Percentiles rank a stretch among this genome's conserved stretches.
Evolutionary conservation across 2,888 invertebrate genomes (phyloP).

Genomic region (Zaprionus bogoriensis): DNA sequence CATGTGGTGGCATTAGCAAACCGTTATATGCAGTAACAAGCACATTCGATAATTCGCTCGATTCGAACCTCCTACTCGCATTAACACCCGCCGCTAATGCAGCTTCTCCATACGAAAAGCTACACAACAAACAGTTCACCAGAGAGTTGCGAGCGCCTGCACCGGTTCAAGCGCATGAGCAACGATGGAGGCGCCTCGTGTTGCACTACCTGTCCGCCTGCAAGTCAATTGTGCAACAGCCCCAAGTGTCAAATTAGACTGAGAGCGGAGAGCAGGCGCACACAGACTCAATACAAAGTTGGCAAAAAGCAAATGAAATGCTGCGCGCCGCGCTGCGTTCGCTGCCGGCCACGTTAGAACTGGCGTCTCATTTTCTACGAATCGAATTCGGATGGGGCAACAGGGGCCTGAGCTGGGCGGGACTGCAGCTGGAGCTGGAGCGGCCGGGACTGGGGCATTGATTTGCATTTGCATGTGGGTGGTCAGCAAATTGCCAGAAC

Average conservation of each 20-base stretch:
- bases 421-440: not conserved
- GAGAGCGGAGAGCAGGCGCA: conserved; percentile 42
- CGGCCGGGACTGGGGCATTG: conserved; percentile 2
- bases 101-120: conserved; percentile 18
- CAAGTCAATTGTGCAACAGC: conserved; percentile 60
- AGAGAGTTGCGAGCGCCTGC: not conserved
- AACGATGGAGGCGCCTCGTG: conserved; percentile 34
- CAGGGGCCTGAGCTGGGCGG: no score
- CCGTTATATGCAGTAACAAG: conserved; percentile 5
- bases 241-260: conserved; percentile 74
- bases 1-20: no score
- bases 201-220: conserved; percentile 50
- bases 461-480: conserved; percentile 73
- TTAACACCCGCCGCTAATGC: conserved; percentile 47
- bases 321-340: conserved; percentile 18
- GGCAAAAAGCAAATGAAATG: conserved; percentile 50
- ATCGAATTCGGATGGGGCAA: conserved; percentile 36
- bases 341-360: conserved; percentile 47
- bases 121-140: not conserved
- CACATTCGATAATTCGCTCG: conserved; percentile 23
- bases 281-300: conserved; percentile 52
- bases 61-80: conserved; percentile 34
- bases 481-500: conserved; percentile 77
- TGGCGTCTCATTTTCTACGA: conserved; percentile 68
- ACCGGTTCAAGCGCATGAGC: conserved; percentile 18